Percentiles rank a stretch among this genome's conserved stretches.
Conservation (phyloP, 2,113 vertebrate genomes). For the Embiotoca jacksoni region DNA sequence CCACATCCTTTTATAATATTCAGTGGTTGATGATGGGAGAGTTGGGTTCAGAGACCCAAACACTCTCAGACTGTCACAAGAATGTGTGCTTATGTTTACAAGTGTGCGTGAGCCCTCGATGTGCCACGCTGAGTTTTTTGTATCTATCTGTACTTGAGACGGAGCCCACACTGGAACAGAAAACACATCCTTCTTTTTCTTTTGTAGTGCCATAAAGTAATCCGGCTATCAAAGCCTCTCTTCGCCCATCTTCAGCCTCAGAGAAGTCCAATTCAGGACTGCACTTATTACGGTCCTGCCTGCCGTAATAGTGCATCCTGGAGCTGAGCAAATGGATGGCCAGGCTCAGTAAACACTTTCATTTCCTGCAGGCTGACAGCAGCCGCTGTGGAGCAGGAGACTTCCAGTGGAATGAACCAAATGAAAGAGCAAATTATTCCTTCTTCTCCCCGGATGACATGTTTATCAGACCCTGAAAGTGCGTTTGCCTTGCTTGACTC, state of each 20-base stretch:
- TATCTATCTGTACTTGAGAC: not conserved
- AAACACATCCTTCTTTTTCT: not conserved
- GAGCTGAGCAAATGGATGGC: constrained; percentile 53
- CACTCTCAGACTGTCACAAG: constrained; percentile 3
- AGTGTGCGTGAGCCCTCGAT: not conserved
- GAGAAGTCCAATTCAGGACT: constrained; percentile 37
- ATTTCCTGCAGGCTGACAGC: constrained; percentile 69
- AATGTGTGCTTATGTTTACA: not conserved
- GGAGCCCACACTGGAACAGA: not conserved
- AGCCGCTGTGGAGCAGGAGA: constrained; percentile 57
- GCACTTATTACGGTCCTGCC: constrained; percentile 45
- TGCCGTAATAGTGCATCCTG: constrained; percentile 30
- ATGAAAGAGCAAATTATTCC: constrained; percentile 76
- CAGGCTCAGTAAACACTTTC: constrained; percentile 61
- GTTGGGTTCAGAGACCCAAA: constrained; percentile 1
- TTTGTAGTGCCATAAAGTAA: not conserved
- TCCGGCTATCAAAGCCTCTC: not conserved
- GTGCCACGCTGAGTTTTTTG: not conserved
- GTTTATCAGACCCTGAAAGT: constrained; percentile 77
- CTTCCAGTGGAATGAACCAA: constrained; percentile 70
- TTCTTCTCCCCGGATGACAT: constrained; percentile 71
- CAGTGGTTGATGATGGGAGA: not conserved
- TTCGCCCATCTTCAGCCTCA: constrained; percentile 6
- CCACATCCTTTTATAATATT: constrained; percentile 1
- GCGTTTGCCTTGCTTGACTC: constrained; percentile 54